These are phyloP conservation scores for Cheirogaleus medius DNA, from an alignment of 2,113 vertebrate genomes.

Conservation along the genomic window DNA sequence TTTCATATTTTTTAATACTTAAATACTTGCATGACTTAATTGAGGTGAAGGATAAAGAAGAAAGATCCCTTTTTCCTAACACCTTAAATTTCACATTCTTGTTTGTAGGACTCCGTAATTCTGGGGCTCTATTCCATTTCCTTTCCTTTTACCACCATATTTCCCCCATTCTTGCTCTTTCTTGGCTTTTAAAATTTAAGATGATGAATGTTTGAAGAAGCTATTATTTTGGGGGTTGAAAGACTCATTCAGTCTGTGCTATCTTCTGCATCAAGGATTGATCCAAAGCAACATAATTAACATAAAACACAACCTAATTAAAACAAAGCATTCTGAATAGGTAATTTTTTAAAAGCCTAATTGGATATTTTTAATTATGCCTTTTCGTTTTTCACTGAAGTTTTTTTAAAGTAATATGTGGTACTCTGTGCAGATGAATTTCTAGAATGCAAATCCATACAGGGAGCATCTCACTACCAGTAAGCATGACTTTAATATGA, in stretches of 20 bases:
- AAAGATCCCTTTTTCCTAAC: neutral
- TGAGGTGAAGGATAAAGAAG: neutral
- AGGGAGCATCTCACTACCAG: no score
- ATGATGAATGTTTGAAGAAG: neutral
- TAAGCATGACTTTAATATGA: neutral
- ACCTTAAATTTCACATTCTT: neutral
- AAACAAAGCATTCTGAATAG: neutral
- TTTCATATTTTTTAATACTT: neutral
- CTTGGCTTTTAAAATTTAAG: slow-evolving; percentile 25
- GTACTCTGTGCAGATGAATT: neutral
- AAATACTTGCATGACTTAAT: neutral
- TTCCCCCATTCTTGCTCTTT: neutral
- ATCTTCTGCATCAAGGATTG: neutral
- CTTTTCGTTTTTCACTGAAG: neutral
- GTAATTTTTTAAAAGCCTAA: neutral
- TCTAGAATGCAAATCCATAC: neutral
- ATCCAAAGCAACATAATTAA: slow-evolving; percentile 22
- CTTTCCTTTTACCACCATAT: neutral
- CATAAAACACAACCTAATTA: slow-evolving; percentile 21
- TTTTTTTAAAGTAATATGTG: neutral
- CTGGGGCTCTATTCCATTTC: neutral
- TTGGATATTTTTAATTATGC: neutral
- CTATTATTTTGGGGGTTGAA: neutral
- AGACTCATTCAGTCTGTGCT: neutral
- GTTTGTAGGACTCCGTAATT: neutral